phyloP scores from a whole-genome alignment of 2,797 vertebrate genomes.

The Harpagifer antarcticus region DNA sequence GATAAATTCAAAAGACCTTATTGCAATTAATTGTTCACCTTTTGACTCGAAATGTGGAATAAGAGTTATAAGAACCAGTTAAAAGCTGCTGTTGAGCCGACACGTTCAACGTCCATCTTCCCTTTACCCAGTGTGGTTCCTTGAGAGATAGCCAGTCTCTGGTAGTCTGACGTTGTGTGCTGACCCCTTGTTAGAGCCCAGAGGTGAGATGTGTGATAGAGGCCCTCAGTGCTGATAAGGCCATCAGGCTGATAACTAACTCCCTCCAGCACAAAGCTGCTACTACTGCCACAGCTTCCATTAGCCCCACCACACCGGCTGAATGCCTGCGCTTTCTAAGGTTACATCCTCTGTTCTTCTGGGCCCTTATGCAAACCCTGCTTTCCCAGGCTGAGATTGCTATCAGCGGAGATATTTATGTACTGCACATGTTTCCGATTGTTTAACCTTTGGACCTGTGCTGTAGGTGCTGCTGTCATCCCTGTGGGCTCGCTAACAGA shows the following conservation, averaged over 20 bases:
- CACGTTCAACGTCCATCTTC: slow-evolving; percentile 24
- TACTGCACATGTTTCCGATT: slow-evolving; percentile 81
- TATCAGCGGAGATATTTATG: slow-evolving; percentile 79
- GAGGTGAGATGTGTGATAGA: slow-evolving; percentile 81
- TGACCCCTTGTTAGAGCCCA: slow-evolving; percentile 77
- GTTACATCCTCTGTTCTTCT: slow-evolving; percentile 71
- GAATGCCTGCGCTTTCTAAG: slow-evolving; percentile 64
- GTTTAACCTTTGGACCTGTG: slow-evolving; percentile 82
- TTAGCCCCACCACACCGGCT: slow-evolving; percentile 65
- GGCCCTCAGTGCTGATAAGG: slow-evolving; percentile 77
- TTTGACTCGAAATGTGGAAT: neutral
- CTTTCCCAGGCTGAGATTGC: slow-evolving; percentile 64
- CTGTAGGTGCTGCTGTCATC: slow-evolving; percentile 66
- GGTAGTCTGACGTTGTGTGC: slow-evolving; percentile 45
- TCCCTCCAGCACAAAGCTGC: slow-evolving; percentile 65
- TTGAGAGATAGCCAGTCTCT: slow-evolving; percentile 58
- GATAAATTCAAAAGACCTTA: neutral
- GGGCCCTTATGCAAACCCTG: slow-evolving; percentile 68
- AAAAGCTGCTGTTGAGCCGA: slow-evolving; percentile 20
- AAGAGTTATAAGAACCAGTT: neutral
- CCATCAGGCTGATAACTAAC: slow-evolving; percentile 74
- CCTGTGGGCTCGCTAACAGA: slow-evolving; percentile 59
- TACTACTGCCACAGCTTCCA: slow-evolving; percentile 65
- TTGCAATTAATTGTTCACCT: slow-evolving; percentile 4
- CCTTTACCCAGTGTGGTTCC: slow-evolving; percentile 43